Evolutionary conservation across 2,888 invertebrate genomes (phyloP), one percentile per base, ranked within the genome.

Genomic region (Lysandra bellargus): DNA sequence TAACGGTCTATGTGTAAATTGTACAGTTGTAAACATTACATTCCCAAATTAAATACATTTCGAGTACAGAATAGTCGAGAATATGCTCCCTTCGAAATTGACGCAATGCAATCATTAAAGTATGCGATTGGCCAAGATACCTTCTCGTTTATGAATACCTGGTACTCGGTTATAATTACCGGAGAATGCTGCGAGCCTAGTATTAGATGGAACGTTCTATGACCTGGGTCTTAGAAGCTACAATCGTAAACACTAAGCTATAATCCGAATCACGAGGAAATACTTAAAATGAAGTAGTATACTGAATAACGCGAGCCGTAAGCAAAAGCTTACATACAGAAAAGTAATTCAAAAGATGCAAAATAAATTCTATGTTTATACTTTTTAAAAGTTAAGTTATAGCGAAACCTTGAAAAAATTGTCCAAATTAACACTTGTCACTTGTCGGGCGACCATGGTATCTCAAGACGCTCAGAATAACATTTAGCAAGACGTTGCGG

Each of bases 61-160:
- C 60, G 61, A 61, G 23, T 23, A 12, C 30, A 33, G 30, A 69
- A 37, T 4, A 14, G 69, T 69, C 23, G 30, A 69, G 30, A 69
- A 37, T 69, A 37, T 30, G 30, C 5, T 61, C 69, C 69, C 69
- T 37, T 69, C 69, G 69, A 69, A 69, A 69, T 69, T 69, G 69
- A 23, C 33, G 69, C 33, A 33, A 69, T 17, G 69, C 37, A 69
- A 33, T 37, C 69, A 5, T 33, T 69, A 33, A 69, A 69, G 37
- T 69, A 69, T 69, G 69, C 33, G 69, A 69, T 69, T 69, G 69
- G 69, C 33, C 69, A 69, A 69, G 33, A 33, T 33, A 69, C 69
- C 69, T 69, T 69, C 69, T 33, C 30, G 69, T 14, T 69, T 69
- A 69, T 69, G 69, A 69, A 69, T 69, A 33, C 69, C 69, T 69